Evolutionary conservation across 2,888 invertebrate genomes (phyloP), one percentile per base, ranked within the genome.

Genomic region (Sepioteuthis lessoniana): DNA sequence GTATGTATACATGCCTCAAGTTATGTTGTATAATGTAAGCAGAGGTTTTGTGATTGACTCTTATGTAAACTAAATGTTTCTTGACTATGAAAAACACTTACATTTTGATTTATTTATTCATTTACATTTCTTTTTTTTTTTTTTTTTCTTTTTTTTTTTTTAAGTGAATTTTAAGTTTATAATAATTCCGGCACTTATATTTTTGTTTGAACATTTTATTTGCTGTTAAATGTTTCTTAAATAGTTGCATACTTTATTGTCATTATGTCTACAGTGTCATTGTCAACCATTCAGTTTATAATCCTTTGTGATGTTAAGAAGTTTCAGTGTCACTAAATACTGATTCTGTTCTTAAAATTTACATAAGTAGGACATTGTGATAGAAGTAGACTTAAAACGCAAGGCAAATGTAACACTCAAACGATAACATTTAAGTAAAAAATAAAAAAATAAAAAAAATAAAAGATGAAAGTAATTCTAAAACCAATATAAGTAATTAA

Each of bases 401-500:
- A 76, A 4, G 25, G 3, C 19, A 25, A 55, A 55, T 55, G 25
- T 21, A 21, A 55, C 50, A 21, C n/a, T 76, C 76, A 76, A 76
- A n/a, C 10, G 8, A 76, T 76, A n/a, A 60, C 28, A 28, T 50
- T 50, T 42, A 42, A 42, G 3, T 42, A 25, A n/a, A n/a, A n/a
- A n/a, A n/a, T n/a, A n/a, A n/a, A n/a, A n/a, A n/a, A n/a, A n/a
- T n/a, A n/a, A n/a, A n/a, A n/a, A n/a, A n/a, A n/a, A 16, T 76
- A n/a, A 76, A 76, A n/a, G n/a, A 76, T 76, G n/a, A 76, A 76
- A 76, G 76, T 76, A 76, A n/a, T n/a, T 21, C n/a, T 76, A n/a
- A 76, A 76, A 76, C n/a, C n/a, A 13, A 76, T n/a, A 76, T n/a
- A 7, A 25, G 21, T 25, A 55, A 76, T 76, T 31, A 76, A n/a